Evolutionary conservation across 2,888 invertebrate species (phyloP), one percentile per base, ranked within the genome.

Genomic region (Scaptomyza parva): DNA sequence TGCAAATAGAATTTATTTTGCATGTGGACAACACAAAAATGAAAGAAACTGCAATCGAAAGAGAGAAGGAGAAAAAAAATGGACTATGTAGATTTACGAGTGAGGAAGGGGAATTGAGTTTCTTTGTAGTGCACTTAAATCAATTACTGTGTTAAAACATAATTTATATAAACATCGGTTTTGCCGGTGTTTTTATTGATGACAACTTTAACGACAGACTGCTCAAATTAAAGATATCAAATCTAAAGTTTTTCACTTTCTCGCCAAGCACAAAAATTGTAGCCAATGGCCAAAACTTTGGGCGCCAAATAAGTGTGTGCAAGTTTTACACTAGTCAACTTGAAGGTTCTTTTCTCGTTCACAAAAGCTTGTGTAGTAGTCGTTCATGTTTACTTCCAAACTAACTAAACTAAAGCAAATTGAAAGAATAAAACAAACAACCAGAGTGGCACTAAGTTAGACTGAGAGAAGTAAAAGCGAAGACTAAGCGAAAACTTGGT

Each of bases 301-400:
- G 88, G 80, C 86, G 83, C 77, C 86, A 75, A 78, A 72, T 68
- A 74, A 68, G 68, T 80, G 72, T 52, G 58, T 39, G 33, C 59
- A 82, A 83, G 75, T 80, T 83, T 52, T 39, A 20, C 44, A 37
- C 7, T 40, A 41, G 30, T 9, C 28, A 70, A 75, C 43, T 63
- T 43, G 45, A 39, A 37, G 40, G 24, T 43, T 60, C 17, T 40
- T 51, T 8, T 2, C 9, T 22, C 5, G 2, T 52, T 30, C 37
- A 37, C 17, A 17, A 22, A 5, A 35, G 40, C 55, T 59, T 50
- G 59, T 65, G 61, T 67, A n/a, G 72, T 72, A 50, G 52, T 44
- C 54, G 20, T 28, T 30, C 63, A 66, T 67, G 81, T 71, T 77
- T 74, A 74, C 78, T 69, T 77, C 26, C 43, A 47, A 75, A 70